Evolutionary conservation across 2,113 vertebrate genomes (phyloP), one percentile per base, ranked within the genome.

Genomic region (Rhynchopsitta pachyrhyncha): DNA sequence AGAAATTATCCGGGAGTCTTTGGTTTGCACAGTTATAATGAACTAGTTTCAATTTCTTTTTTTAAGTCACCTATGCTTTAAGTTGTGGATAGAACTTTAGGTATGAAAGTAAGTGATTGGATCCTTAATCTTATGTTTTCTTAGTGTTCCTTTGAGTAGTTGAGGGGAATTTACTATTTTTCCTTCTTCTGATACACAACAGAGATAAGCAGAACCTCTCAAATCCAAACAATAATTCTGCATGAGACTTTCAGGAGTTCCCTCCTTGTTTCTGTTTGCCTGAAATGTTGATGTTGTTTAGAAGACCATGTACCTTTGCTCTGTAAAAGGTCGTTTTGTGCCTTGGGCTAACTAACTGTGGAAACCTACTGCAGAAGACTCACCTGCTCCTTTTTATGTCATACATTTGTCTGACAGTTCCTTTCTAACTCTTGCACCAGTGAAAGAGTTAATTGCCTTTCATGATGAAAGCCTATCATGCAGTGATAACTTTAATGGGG

Each of bases 401-500:
- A 35, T 29, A 49, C 7, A 19, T 52, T 86, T 69, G 3, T n/a
- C 57, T 94, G 62, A 66, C 31, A 71, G 70, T 41, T 87, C 25
- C 50, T 96, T 90, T 76, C 29, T 59, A 80, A 78, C 22, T 60
- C 57, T 60, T 60, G 19, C 78, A 90, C 28, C 20, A n/a, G 28
- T 88, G 82, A 78, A 97, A 77, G 85, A 80, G 68, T 93, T 93
- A 94, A 88, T 90, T 95, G 35, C 19, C 33, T 83, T 90, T 60
- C 33, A 23, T 75, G 64, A 53, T 93, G 49, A 69, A 91, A 95
- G 29, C 47, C 42, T 84, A 94, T 88, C 42, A 68, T 33, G 46
- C 55, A 75, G 28, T 83, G 75, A 90, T 94, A 86, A 73, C 19
- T 76, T 91, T 88, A 92, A 94, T 74, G 47, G 69, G 24, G 18